A percentile compares a stretch with the other conserved stretches of the same genome.
Evolutionary conservation across 2,797 vertebrate species (phyloP).

Genomic region (Gallinago solitaria): DNA sequence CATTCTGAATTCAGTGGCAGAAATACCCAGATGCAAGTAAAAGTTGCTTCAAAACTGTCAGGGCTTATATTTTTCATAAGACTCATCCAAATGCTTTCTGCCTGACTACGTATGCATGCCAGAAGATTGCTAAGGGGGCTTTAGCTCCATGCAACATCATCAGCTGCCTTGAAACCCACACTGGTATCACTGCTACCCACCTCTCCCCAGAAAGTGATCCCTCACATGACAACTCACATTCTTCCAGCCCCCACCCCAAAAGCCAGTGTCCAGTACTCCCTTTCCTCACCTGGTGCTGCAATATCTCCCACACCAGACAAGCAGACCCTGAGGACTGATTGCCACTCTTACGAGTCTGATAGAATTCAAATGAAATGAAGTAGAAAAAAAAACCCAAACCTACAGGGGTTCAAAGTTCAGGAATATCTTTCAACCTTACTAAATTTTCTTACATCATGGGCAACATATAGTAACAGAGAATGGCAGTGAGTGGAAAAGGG

Average conservation of each 20-base stretch:
- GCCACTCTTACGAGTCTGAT: neutral
- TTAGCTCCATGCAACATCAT: neutral
- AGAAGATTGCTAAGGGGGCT: neutral
- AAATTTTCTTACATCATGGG: neutral
- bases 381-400: neutral
- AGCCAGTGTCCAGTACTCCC: neutral
- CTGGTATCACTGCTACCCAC: neutral
- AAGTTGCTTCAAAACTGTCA: neutral
- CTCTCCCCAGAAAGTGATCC: neutral
- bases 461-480: neutral
- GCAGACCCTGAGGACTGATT: neutral
- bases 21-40: neutral
- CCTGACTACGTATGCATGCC: neutral
- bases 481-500: neutral
- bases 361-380: neutral
- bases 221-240: rapidly evolving
- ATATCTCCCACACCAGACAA: neutral
- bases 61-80: neutral
- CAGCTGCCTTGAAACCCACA: neutral
- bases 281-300: rapidly evolving
- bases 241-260: neutral
- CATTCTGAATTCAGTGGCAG: neutral
- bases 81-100: neutral
- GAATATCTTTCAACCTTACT: neutral
- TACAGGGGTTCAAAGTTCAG: neutral